Evolutionary conservation across 2,888 invertebrate genomes (phyloP).

Genomic region (Pomacea canaliculata): DNA sequence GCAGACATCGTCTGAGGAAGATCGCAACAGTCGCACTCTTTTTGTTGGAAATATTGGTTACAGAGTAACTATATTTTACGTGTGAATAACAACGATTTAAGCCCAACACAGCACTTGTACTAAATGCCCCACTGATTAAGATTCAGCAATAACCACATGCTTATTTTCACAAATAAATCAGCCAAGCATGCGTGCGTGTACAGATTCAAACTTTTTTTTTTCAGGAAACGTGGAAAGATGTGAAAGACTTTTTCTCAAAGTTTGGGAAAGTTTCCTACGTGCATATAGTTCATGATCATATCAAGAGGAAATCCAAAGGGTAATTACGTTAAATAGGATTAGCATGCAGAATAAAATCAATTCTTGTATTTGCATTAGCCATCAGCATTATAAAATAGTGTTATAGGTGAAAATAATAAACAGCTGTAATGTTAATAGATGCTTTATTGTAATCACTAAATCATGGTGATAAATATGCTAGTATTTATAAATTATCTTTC

Average conservation of each 20-base stretch:
- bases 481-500: too few species aligned
- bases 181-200: not conserved
- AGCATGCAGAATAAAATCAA: too few species aligned
- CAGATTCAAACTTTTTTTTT: constrained; percentile 11
- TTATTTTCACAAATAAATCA: constrained; percentile 3
- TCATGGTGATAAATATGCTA: too few species aligned
- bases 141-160: too few species aligned
- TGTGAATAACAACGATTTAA: constrained; percentile 1
- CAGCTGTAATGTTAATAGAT: too few species aligned
- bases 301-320: constrained; percentile 44
- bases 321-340: constrained; percentile 17
- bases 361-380: too few species aligned
- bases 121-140: too few species aligned
- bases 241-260: constrained; percentile 41
- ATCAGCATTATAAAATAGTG: too few species aligned
- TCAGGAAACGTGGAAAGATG: constrained; percentile 36
- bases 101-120: too few species aligned
- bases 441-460: too few species aligned
- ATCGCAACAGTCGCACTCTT: not conserved
- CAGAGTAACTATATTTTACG: not conserved
- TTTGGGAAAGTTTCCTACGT: constrained; percentile 42
- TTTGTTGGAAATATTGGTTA: not conserved
- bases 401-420: too few species aligned
- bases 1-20: not conserved
- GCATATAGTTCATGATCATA: constrained; percentile 44